Evolutionary conservation across 2,113 vertebrate species (phyloP).

Genomic region (Cyanoderma ruficeps): DNA sequence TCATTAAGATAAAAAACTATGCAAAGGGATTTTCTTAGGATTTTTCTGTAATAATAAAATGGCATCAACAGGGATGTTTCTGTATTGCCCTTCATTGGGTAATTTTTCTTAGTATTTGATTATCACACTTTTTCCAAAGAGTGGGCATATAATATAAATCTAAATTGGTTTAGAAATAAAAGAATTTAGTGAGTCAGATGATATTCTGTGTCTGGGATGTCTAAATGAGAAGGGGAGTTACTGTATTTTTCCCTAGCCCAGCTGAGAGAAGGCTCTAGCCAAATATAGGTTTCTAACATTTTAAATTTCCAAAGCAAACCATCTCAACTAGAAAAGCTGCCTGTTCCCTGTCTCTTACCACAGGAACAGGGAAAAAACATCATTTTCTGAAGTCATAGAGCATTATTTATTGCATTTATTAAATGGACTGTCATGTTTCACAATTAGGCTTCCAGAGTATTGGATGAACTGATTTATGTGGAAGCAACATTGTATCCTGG

Average conservation of each 20-base stretch:
- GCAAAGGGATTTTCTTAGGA: not conserved
- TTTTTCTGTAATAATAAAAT: not conserved
- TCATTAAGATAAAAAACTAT: not conserved
- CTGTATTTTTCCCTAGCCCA: not conserved
- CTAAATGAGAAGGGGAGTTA: not conserved
- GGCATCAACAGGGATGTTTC: not conserved
- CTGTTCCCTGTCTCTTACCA: not conserved
- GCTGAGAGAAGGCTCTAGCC: not conserved
- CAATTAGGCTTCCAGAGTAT: not conserved
- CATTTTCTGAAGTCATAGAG: not conserved
- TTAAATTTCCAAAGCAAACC: not conserved
- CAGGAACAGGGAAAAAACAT: not conserved
- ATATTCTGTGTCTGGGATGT: not conserved
- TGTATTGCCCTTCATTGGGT: not conserved
- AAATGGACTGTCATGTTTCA: not conserved
- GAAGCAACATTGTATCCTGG: not conserved
- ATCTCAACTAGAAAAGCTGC: not conserved
- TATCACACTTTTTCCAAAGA: not conserved
- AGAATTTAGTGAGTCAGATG: not conserved
- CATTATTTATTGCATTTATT: not conserved
- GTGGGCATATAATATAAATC: not conserved
- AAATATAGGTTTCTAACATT: not conserved
- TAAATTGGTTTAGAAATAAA: not conserved
- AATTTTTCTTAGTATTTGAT: not conserved
- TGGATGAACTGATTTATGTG: not conserved